Evolutionary conservation across 2,888 invertebrate species (phyloP), one percentile per base, ranked within the genome.

Genomic region (Lithophane socia): DNA sequence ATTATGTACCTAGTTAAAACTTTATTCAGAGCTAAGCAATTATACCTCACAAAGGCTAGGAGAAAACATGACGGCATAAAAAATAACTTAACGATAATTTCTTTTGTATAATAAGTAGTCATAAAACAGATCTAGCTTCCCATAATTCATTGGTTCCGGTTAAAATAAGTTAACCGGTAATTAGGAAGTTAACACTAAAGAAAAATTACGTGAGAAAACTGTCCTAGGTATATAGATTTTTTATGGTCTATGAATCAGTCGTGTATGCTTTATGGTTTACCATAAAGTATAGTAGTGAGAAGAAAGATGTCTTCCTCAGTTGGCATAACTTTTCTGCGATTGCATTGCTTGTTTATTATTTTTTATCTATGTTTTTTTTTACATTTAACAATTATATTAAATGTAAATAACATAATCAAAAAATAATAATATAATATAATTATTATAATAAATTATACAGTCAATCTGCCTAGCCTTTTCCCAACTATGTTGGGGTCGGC

Each of bases 171-270:
- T 37, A 24, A 63, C n/a, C 21, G 13, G 47, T 49, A 74, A 64
- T 68, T 74, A 84, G 64, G 71, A 83, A 79, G 84, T 56, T 29
- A 29, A 13, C 37, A 54, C 18, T 70, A 13, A 64, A 56, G 64
- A 64, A 71, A 82, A 79, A 12, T 64, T 8, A 56, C 18, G 49
- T 79, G 71, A 52, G 73, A 74, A 73, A 66, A 54, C 49, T n/a
- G 7, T 24, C n/a, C 47, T 47, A 8, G 10, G 1, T 3, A 13
- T 21, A 63, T 29, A 18, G 18, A 52, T n/a, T 58, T 49, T 63
- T 60, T n/a, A 76, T 77, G 78, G 1, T 52, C 13, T 29, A n/a
- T 63, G 42, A 63, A 52, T 70, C 16, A 42, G 24, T 16, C 5
- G 3, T 54, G 24, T 37, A 79, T 24, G 63, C 3, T 69, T 63